A percentile compares a stretch with the other conserved stretches of the same genome.
Evolutionary conservation across 1,140 invertebrate species (phyloP).

Genomic region (Rhyacophila brunnea): DNA sequence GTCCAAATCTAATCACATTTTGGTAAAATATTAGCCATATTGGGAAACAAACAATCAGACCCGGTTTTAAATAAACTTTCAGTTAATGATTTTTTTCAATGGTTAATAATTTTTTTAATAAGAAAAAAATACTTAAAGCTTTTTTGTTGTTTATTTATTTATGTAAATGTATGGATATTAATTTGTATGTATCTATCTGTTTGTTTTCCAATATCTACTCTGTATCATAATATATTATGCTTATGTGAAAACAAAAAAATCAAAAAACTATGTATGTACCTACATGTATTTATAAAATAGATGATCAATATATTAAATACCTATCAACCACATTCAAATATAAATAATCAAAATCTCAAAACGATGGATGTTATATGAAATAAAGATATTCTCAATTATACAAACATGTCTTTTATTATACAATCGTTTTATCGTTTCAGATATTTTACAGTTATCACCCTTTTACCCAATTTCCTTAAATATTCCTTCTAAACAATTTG

Average conservation of each 20-base stretch:
- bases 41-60: too few relatives aligned
- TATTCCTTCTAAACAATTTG: too few relatives aligned
- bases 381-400: conserved; percentile 6
- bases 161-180: conserved; percentile 4
- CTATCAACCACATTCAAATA: neutral
- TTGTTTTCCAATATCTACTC: neutral
- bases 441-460: too few relatives aligned
- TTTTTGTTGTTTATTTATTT: too few relatives aligned
- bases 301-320: neutral
- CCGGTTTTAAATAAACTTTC: too few relatives aligned
- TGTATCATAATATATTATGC: neutral
- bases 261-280: neutral
- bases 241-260: neutral
- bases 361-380: conserved; percentile 5
- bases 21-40: too few relatives aligned
- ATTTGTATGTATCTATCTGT: neutral
- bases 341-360: conserved; percentile 6
- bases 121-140: too few relatives aligned
- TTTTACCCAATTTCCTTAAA: too few relatives aligned
- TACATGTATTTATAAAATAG: conserved; percentile 1
- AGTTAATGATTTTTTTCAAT: too few relatives aligned
- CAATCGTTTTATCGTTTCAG: too few relatives aligned
- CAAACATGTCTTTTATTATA: neutral
- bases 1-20: too few relatives aligned
- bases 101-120: too few relatives aligned